Evolutionary conservation across 92 coral and sea anemone genomes (phyloP).

Genomic region (Nematostella vectensis): DNA sequence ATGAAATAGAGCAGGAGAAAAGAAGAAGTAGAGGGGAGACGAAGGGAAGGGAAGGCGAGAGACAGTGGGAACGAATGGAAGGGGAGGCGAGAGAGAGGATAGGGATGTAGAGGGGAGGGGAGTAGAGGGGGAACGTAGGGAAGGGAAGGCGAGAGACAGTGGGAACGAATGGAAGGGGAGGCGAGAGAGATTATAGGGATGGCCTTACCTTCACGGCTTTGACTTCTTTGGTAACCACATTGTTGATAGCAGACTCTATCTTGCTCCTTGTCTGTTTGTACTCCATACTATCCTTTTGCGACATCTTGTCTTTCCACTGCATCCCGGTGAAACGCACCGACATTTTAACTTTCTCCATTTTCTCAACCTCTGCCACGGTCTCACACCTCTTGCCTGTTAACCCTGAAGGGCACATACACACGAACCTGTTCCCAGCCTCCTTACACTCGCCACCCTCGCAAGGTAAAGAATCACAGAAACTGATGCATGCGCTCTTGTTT

Average conservation of each 20-base stretch:
- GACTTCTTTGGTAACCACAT: constrained; percentile 18
- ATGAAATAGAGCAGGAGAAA: too few relatives aligned
- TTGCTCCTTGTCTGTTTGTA: constrained; percentile 9
- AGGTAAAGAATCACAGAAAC: constrained; percentile 14
- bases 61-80: too few relatives aligned
- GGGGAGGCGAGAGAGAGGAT: too few relatives aligned
- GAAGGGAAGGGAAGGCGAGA: too few relatives aligned
- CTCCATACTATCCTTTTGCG: constrained; percentile 2
- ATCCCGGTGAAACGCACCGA: constrained; percentile 31
- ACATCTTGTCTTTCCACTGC: constrained; percentile 33
- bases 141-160: too few relatives aligned
- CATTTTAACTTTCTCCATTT: constrained; percentile 7
- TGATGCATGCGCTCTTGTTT: constrained; percentile 9
- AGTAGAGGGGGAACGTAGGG: too few relatives aligned
- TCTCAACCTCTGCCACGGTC: constrained; percentile 6
- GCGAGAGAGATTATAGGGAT: too few relatives aligned
- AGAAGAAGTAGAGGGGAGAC: too few relatives aligned
- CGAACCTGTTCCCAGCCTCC: background rate
- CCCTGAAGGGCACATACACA: constrained; percentile 22
- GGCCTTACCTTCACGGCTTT: background rate
- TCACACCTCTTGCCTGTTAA: constrained; percentile 18
- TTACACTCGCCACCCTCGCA: constrained; percentile 28
- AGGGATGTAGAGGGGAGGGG: too few relatives aligned
- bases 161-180: too few relatives aligned
- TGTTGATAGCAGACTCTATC: constrained; percentile 29